Evolutionary conservation across 2,888 invertebrate species (phyloP).

Genomic region (Rhabditophanes sp.): DNA sequence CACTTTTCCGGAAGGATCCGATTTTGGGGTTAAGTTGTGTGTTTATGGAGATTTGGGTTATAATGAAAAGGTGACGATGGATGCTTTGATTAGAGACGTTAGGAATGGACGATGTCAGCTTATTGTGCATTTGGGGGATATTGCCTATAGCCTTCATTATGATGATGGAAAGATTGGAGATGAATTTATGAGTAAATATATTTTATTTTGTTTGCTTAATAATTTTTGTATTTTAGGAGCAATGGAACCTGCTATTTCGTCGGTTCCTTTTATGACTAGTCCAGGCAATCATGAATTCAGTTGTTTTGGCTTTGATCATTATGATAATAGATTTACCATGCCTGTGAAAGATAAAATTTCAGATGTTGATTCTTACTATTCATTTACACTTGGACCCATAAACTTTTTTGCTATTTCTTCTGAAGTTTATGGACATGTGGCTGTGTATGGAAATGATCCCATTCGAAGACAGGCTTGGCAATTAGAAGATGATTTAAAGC

Average conservation of each 20-base stretch:
- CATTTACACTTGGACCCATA: no score
- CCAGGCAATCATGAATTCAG: conserved; percentile 53
- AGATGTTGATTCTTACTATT: no score
- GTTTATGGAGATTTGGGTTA: conserved; percentile 85
- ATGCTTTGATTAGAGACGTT: conserved; percentile 65
- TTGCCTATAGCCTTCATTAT: conserved; percentile 75
- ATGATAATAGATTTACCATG: conserved; percentile 75
- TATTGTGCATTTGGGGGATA: conserved; percentile 56
- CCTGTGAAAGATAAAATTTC: no score
- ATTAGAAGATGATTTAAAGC: no score
- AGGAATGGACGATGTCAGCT: conserved; percentile 51
- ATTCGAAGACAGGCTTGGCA: no score
- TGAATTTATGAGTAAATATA: conserved; percentile 81
- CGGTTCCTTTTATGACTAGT: conserved; percentile 67
- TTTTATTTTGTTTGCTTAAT: no score
- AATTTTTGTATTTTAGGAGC: no score
- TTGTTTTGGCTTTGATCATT: conserved; percentile 78
- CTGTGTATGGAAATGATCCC: no score
- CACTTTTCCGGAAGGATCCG: conserved; percentile 51
- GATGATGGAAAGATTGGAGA: conserved; percentile 69
- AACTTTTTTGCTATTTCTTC: no score
- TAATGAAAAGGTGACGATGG: conserved; percentile 70
- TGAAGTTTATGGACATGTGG: no score
- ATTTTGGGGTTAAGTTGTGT: conserved; percentile 66
- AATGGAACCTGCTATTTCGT: conserved; percentile 70